Percentiles rank a stretch among this genome's conserved stretches.
Conservation (phyloP, 53 echinoderm and acorn worm genomes). For the Apostichopus leukothele region DNA sequence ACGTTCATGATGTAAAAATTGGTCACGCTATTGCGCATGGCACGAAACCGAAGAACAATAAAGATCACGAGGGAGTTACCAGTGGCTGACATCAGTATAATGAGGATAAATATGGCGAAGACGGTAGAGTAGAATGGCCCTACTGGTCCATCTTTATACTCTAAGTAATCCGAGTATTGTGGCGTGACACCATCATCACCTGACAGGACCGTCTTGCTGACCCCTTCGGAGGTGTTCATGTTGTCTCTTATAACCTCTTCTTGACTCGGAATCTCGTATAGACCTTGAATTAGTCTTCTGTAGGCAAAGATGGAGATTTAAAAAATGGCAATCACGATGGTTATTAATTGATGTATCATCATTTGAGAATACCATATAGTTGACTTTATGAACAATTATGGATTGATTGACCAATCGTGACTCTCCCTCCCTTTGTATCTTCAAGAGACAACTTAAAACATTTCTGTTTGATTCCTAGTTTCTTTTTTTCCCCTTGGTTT, state of each 20-base stretch:
- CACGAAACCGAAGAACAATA: slow-evolving; percentile 81
- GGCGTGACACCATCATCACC: not conserved
- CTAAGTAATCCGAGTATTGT: not conserved
- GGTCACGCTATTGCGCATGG: slow-evolving; percentile 87
- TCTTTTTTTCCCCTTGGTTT: no score
- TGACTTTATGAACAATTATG: no score
- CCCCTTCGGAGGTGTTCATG: not conserved
- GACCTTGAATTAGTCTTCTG: no score
- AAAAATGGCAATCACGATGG: no score
- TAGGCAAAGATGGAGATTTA: no score
- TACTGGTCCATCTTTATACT: not conserved
- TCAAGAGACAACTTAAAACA: no score
- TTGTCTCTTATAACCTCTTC: not conserved
- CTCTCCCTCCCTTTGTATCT: no score
- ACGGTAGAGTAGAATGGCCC: slow-evolving; percentile 58
- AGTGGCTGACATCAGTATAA: slow-evolving; percentile 68
- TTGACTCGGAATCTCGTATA: no score
- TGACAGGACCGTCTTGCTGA: not conserved
- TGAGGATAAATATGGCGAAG: slow-evolving; percentile 60
- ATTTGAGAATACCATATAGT: no score
- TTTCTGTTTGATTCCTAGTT: no score
- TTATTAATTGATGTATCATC: no score
- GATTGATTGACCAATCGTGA: no score
- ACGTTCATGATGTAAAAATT: slow-evolving; percentile 99
- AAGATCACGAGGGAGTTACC: slow-evolving; percentile 90